Base-by-base conservation (phyloP, 2,888 invertebrate species). In the Augochlorella aurata region DNA sequence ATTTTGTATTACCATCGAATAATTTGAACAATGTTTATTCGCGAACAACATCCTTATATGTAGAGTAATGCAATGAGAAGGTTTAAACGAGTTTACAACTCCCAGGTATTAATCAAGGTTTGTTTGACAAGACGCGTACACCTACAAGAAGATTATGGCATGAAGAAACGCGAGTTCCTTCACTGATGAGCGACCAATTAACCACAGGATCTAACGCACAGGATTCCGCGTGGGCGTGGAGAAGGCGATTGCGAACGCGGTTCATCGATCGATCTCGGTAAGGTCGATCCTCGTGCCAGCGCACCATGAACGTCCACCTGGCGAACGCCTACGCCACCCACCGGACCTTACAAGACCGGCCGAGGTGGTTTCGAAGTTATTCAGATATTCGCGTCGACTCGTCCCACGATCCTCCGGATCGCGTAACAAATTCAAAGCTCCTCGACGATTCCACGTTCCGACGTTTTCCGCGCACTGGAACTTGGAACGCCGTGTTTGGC, bases 251-350 rank as follows among this genome's bases (percentile, higher is more conserved):
- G 67, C 52, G 82, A 88, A 84, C 83, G 79, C 70, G 69, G 87
- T 88, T 88, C 88, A 80, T 88, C 85, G 88, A 74, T 85, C 85
- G 82, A 83, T 86, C 79, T 68, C 66, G 49, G 74, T 66, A 71
- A 82, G 85, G 80, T 85, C 71, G 82, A 80, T 81, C 83, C n/a
- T 78, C 78, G 81, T 61, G 77, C 74, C 75, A 85, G 81, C 72
- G 82, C 82, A 82, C 83, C 87, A 81, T 80, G 85, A 84, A 77
- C 81, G 79, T 81, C 83, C 90, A 90, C 88, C 88, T 90, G 89
- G 86, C 74, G 77, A 81, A 90, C 90, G 82, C 90, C 90, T 79
- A 89, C 89, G 78, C 86, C 88, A 72, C 82, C 87, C 85, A 88
- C 86, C 72, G 77, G 74, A 82, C 61, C 70, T 82, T 68, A 63